Evolutionary conservation across 1,140 invertebrate species (phyloP), one percentile per base, ranked within the genome.

Genomic region (Macrostomum lignano): DNA sequence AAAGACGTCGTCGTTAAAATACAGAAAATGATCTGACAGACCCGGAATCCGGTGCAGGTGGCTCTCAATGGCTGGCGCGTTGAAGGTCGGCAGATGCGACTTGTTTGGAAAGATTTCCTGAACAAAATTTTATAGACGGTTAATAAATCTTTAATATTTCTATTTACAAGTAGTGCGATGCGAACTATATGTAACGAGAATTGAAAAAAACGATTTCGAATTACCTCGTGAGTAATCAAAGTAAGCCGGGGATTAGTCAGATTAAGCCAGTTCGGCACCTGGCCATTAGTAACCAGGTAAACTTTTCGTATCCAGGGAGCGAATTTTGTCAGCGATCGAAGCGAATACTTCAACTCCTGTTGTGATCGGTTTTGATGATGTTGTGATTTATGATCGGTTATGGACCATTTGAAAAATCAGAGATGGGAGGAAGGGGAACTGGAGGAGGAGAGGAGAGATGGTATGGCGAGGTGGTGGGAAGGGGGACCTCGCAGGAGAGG

Each of bases 1-100:
- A 46, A 77, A 68, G 3, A 78, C 69, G 50, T 79, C 74, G 49
- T 79, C 74, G 46, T 79, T 79, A 25, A 79, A 64, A 44, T 78
- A 78, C 7, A 79, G 57, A 52, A 77, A 79, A 39, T 69, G 67
- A 37, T 74, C 65, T 0, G 73, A 75, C 3, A 78, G 51, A 24
- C 71, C 71, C 21, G 69, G 66, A 42, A 79, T 78, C 43, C 70
- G 42, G 36, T 74, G 51, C 3, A 62, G 33, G 37, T 62, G 51
- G 24, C 44, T 44, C 40, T 62, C 60, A 36, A 62, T 63, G 7
- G 59, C 56, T n/a, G 58, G 53, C 25, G 60, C 62, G 33, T 71
- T 73, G 55, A 76, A 79, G 3, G 72, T 75, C 13, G 74, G 74
- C 25, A 79, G 55, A 50, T 73, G 62, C 42, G 50, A 61, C 37